These are phyloP conservation scores for Amphimallon solstitiale DNA, from an alignment of 2,888 invertebrate genomes.

Conservation along the genomic window DNA sequence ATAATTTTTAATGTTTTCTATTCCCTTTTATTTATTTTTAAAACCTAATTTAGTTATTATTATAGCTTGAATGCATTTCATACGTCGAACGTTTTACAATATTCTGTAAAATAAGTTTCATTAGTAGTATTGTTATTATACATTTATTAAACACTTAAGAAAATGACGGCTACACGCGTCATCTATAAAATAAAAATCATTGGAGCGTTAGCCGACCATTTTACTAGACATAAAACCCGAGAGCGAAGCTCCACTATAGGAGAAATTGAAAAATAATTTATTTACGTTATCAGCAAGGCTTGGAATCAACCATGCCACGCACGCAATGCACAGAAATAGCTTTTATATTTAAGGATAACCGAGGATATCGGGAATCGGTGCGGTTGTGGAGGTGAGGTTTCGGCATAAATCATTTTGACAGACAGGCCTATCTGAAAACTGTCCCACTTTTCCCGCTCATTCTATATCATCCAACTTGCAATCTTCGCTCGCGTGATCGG, in stretches of 20 bases:
- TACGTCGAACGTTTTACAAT: no score
- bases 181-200: constrained; percentile 25
- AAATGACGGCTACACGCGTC: constrained; percentile 2
- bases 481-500: not conserved
- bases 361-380: constrained; percentile 45
- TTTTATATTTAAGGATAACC: constrained; percentile 49
- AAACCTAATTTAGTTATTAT: no score
- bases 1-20: no score
- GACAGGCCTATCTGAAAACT: constrained; percentile 59
- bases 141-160: no score
- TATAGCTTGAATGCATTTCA: no score
- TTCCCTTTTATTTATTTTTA: no score
- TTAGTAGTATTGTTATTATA: no score
- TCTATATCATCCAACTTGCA: constrained; percentile 17
- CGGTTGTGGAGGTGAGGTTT: constrained; percentile 54
- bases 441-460: constrained; percentile 53
- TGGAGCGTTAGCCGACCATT: constrained; percentile 21
- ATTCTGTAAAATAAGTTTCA: no score
- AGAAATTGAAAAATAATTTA: constrained; percentile 40
- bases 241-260: constrained; percentile 18
- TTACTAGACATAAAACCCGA: constrained; percentile 25
- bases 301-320: constrained; percentile 38
- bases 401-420: constrained; percentile 62
- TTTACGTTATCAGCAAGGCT: constrained; percentile 38
- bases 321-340: constrained; percentile 42